Base-by-base conservation (phyloP, 1,140 invertebrate species). In the Pogonomyrmex barbatus region DNA sequence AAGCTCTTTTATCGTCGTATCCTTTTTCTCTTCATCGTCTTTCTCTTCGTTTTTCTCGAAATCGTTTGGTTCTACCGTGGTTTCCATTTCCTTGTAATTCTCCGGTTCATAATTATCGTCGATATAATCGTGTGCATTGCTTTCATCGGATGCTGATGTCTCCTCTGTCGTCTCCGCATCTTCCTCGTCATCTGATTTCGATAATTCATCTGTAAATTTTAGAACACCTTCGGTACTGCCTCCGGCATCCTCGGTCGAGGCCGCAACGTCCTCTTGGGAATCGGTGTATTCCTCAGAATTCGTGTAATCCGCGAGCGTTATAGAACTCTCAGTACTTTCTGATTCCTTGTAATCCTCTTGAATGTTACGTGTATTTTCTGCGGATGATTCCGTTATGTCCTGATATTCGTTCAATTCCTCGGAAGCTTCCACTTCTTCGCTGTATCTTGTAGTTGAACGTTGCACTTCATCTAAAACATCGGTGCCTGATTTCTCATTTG, bases 101-200 rank as follows among this genome's bases (percentile, higher is more conserved):
- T 93, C 79, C 1, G 95, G 93, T 89, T 96, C 96, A 81, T 96
- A 96, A 93, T 96, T 96, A 87, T 96, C 96, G 85, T 96, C 95
- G 2, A 96, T 93, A 70, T 96, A 96, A 90, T 96, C 96, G 14
- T 92, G 86, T 9, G 67, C 45, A 6, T 58, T 81, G 58, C 85
- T 92, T 84, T 84, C 93, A 10, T 89, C 85, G 0, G 92, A 90
- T 65, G 70, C 91, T 71, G 30, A 68, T 0, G 67, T 54, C 60
- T 76, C 75, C 73, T 75, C 42, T 5, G 42, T 87, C 39, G 9
- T 89, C 12, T 92, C 87, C 45, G 76, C 68, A 0, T 65, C 42
- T 63, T 93, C 68, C 60, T 95, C 79, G 77, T 93, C 84, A 89
- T 92, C 77, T 85, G 90, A 56, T 83, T 88, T 63, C 62, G 94